These are phyloP conservation scores for Anolis apletophallus DNA, from an alignment of 2,797 vertebrate species.

Conservation along the genomic window DNA sequence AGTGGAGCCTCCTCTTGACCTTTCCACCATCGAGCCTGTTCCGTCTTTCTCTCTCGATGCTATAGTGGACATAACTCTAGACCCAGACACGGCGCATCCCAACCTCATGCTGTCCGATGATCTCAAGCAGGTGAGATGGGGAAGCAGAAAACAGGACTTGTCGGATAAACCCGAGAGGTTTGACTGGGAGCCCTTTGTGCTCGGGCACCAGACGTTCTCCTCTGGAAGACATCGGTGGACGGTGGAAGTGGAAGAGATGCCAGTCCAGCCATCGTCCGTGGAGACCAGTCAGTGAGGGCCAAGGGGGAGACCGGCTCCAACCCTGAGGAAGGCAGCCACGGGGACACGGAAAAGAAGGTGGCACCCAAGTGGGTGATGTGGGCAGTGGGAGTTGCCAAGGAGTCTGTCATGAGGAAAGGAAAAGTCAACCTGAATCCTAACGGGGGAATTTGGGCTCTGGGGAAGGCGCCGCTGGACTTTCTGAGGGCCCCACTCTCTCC, in stretches of 20 bases:
- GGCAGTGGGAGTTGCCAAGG: constrained; percentile 1
- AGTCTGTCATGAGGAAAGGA: background rate
- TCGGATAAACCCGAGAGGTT: background rate
- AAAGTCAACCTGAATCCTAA: background rate
- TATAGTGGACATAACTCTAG: background rate
- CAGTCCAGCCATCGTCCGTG: too few relatives aligned
- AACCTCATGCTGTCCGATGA: constrained; percentile 2
- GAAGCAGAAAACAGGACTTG: background rate
- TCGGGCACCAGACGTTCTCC: background rate
- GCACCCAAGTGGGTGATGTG: background rate
- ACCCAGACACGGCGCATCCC: background rate
- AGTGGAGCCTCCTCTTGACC: background rate
- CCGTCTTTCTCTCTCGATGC: background rate
- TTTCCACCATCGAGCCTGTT: background rate
- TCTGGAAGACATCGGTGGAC: constrained; percentile 6
- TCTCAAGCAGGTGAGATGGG: constrained; percentile 3
- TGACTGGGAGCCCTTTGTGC: constrained; percentile 4
- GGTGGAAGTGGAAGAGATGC: background rate
- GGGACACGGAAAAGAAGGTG: background rate
- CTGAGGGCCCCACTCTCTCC: background rate
- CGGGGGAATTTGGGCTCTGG: constrained; percentile 1
- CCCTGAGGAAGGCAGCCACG: background rate
- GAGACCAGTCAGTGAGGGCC: background rate
- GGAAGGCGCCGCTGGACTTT: background rate
- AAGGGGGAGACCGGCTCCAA: background rate